These are phyloP conservation scores for Alsophila aescularia DNA, from an alignment of 2,888 invertebrate species.

Conservation along the genomic window DNA sequence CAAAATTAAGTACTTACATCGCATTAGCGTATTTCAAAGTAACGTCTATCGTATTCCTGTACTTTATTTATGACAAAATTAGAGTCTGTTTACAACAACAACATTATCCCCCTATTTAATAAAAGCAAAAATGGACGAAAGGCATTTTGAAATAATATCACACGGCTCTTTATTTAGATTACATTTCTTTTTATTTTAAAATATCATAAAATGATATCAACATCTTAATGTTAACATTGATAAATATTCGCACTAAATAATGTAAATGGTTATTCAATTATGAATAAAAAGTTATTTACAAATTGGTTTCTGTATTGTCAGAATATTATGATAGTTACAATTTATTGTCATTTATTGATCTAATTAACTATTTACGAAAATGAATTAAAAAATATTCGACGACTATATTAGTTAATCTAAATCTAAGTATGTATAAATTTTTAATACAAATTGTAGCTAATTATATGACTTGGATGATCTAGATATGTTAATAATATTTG, in stretches of 20 bases:
- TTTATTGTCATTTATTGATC: constrained; percentile 67
- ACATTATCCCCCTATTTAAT: not conserved
- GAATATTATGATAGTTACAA: constrained; percentile 55
- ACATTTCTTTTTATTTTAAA: constrained; percentile 79
- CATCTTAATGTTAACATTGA: constrained; percentile 82
- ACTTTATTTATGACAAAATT: too few relatives aligned
- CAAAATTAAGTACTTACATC: too few relatives aligned
- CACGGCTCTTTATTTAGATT: constrained; percentile 50
- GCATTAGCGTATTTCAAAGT: too few relatives aligned
- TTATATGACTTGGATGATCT: constrained; percentile 4
- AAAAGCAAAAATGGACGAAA: not conserved
- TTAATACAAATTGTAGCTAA: constrained; percentile 9
- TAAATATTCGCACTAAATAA: constrained; percentile 65
- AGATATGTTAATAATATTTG: constrained; percentile 24
- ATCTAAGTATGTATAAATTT: constrained; percentile 19
- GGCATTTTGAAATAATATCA: not conserved
- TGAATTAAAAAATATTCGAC: constrained; percentile 28
- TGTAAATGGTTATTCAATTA: constrained; percentile 48
- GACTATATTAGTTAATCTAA: constrained; percentile 5
- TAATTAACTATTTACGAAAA: constrained; percentile 9
- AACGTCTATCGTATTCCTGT: too few relatives aligned
- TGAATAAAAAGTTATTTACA: constrained; percentile 34
- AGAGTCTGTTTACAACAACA: too few relatives aligned
- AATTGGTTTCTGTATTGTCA: constrained; percentile 14
- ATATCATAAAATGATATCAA: constrained; percentile 84